Conservation (phyloP, 2,888 invertebrate genomes). For the Mesorhabditis sp. region DNA sequence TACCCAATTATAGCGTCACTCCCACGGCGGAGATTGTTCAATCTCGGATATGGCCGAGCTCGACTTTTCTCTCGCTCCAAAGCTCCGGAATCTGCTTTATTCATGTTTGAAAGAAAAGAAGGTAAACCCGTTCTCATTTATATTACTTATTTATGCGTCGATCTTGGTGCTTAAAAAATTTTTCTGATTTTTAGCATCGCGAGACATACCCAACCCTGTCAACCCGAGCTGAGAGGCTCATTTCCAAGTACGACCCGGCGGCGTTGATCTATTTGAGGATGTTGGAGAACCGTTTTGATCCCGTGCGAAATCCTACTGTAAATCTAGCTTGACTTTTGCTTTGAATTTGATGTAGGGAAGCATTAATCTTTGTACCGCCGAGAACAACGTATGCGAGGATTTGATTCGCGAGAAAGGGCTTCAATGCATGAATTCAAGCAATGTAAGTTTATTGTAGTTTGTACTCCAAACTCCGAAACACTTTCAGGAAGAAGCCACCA, state of each 20-base stretch:
- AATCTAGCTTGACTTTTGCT: neutral
- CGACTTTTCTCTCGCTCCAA: slow-evolving; percentile 22
- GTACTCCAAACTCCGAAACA: slow-evolving; percentile 13
- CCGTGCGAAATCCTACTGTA: slow-evolving; percentile 9
- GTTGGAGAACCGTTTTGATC: neutral
- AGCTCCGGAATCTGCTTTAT: slow-evolving; percentile 20
- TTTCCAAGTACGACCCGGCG: slow-evolving; percentile 21
- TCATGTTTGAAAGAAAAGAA: slow-evolving; percentile 22
- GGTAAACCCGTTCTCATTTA: neutral
- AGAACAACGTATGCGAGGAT: slow-evolving; percentile 42
- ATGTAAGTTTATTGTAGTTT: neutral
- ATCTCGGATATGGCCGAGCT: slow-evolving; percentile 16
- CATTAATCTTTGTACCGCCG: slow-evolving; percentile 44
- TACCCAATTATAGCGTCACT: neutral
- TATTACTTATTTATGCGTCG: too few species aligned
- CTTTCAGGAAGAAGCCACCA: too few species aligned
- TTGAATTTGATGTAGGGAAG: slow-evolving; percentile 20
- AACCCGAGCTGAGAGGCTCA: slow-evolving; percentile 19
- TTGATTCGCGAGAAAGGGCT: slow-evolving; percentile 29
- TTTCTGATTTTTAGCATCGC: neutral
- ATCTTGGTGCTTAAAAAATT: too few species aligned
- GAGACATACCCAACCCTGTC: neutral
- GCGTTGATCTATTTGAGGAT: slow-evolving; percentile 3
- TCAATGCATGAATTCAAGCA: neutral
- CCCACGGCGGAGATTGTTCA: slow-evolving; percentile 2